Evolutionary conservation across 2,113 vertebrate species (phyloP), one percentile per base, ranked within the genome.

Genomic region (Anhinga anhinga): DNA sequence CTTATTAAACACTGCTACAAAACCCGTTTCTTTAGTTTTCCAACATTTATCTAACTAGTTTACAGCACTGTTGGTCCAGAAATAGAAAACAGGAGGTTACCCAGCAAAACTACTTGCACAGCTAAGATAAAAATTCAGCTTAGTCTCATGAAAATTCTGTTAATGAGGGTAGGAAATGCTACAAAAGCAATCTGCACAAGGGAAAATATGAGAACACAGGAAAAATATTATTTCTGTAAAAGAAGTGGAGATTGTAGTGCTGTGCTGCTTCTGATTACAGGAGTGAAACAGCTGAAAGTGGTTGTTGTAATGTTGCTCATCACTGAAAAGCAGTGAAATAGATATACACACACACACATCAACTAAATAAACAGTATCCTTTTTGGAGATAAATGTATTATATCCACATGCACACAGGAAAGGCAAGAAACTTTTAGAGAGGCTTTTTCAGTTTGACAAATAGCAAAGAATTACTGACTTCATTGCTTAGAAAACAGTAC

Each of bases 61-160:
- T 86, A 92, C 11, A 82, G 52, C 63, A 59, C 38, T 67, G 10
- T 44, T 67, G n/a, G 15, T 42, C 34, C 72, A 74, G 63, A 95
- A 90, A 78, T 63, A 80, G 72, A 78, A 90, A 88, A 27, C 38
- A 53, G 42, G 49, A 87, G 12, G 63, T 67, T 30, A 88, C 20
- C 13, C 42, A 42, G 14, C 34, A 42, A 88, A 92, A 86, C 72
- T 59, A 74, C 29, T 70, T 70, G 59, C 85, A 85, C 44, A 77
- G 66, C 69, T 62, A 67, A 67, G 47, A 86, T 47, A 26, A 86
- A 93, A 90, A 84, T 81, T 74, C 86, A 88, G n/a, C 69, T 88
- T 38, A 81, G 26, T 59, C 72, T 92, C 63, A 55, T 49, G 69
- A 88, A 88, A 95, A 90, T 56, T 82, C 61, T 67, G 14, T 67